Evolutionary conservation across 30 jellyfish, hydroid and myxozoan species (phyloP).

Genomic region (Pseudorhiza aurosa): DNA sequence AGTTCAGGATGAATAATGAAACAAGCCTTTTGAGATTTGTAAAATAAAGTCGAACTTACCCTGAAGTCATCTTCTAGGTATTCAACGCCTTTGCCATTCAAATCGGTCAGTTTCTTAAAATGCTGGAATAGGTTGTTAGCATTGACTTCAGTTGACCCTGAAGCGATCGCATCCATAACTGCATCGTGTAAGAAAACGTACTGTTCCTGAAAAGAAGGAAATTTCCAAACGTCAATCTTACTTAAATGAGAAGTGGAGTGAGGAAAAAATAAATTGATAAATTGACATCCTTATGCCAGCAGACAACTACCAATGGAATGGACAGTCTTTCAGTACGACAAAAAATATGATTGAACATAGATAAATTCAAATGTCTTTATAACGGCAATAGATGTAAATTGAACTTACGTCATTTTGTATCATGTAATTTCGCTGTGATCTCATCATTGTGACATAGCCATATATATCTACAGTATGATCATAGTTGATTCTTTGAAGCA

Average conservation of each 20-base stretch:
- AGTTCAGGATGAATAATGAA: too few relatives aligned
- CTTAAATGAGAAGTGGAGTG: background rate
- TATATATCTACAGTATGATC: constrained; percentile 75
- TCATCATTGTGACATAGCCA: constrained; percentile 86
- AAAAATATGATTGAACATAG: too few relatives aligned
- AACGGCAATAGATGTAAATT: too few relatives aligned
- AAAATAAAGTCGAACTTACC: too few relatives aligned
- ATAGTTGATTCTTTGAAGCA: constrained; percentile 71
- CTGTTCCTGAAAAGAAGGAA: constrained; percentile 66
- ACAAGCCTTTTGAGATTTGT: too few relatives aligned
- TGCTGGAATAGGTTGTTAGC: constrained; percentile 53
- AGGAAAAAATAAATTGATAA: background rate
- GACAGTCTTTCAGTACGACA: too few relatives aligned
- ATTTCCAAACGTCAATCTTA: background rate
- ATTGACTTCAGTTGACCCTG: constrained; percentile 84
- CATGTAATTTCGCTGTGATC: constrained; percentile 86
- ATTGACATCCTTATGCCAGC: background rate
- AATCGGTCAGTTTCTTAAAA: constrained; percentile 70
- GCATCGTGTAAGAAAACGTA: constrained; percentile 87
- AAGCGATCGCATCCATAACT: constrained; percentile 86
- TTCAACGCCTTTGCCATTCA: constrained; percentile 54
- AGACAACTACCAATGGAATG: background rate
- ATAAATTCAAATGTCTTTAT: too few relatives aligned
- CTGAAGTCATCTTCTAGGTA: constrained; percentile 74
- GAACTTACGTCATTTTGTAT: constrained; percentile 86